Conservation (phyloP, 2,797 vertebrate genomes). For the Chlorospingus semifuscus region DNA sequence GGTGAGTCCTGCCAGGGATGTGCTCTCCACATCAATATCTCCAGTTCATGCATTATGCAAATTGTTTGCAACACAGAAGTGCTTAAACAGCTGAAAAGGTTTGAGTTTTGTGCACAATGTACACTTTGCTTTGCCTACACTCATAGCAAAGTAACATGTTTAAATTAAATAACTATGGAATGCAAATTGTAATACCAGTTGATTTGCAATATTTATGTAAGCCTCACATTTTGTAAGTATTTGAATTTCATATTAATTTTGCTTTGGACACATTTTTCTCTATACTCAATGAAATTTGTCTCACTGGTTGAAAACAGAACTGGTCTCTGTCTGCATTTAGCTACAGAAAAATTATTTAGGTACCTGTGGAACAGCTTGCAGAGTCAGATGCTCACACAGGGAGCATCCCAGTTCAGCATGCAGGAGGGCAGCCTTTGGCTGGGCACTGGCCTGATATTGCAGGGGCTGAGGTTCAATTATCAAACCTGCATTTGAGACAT, state of each 20-base stretch:
- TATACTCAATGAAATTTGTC: neutral
- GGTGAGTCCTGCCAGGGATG: neutral
- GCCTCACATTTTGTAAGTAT: neutral
- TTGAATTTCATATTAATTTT: neutral
- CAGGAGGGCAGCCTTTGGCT: neutral
- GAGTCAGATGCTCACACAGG: neutral
- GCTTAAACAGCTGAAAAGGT: neutral
- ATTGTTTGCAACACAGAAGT: neutral
- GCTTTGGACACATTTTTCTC: neutral
- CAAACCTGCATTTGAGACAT: neutral
- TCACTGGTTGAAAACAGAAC: neutral
- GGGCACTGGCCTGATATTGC: neutral
- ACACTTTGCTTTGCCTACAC: neutral
- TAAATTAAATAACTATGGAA: conserved; percentile 2
- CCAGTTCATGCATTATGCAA: conserved; percentile 1
- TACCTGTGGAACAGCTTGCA: neutral
- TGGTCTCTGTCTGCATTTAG: neutral
- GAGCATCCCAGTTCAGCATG: neutral
- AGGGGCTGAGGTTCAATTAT: neutral
- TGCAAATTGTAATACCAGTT: neutral
- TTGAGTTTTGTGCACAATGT: neutral
- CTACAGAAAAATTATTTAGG: neutral
- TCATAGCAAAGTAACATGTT: neutral
- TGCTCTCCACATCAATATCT: neutral
- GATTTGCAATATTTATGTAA: neutral